Evolutionary conservation across 2,797 vertebrate species (phyloP), one percentile per base, ranked within the genome.

Genomic region (Ammospiza maritima): DNA sequence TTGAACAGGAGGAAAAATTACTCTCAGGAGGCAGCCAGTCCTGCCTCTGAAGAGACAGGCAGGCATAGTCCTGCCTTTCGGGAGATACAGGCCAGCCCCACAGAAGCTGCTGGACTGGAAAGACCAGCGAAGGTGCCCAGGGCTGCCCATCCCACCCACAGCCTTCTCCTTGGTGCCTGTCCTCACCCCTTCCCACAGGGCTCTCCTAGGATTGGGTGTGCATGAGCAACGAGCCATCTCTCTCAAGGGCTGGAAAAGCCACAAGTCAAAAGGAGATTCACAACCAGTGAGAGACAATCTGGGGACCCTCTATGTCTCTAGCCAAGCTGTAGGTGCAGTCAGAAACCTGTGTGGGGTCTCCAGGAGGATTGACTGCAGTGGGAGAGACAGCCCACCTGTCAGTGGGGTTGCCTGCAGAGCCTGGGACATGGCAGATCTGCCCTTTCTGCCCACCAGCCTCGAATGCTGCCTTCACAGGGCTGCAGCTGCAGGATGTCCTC

Each of bases 261-360:
- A 56, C 22, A 26, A 72, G 30, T n/a, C 60, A 58, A 47, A 16
- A 25, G 26, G 29, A 75, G 42, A 38, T 30, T 32, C 1, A 0
- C 0, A 3, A 38, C 4, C 17, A 16, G 23, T 32, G 42, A 26
- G 10, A 76, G 42, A 34, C 29, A 36, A n/a, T 42, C 16, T 23
- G 67, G 29, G 34, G 44, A 81, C 16, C 26, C 23, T 64, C 27
- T 20, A 4, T 20, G 32, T 18, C 70, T 42, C 13, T 2, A 69
- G 51, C 30, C 40, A 45, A 65, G 51, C 51, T 34, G 56, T 21
- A 56, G 42, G 36, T 3, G 0, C 34, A 30, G 47, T 12, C 53
- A 74, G 42, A 79, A 58, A 71, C 22, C 30, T 1, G 0, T 9
- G 29, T 0, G 8, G 61, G 38, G 25, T n/a, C 27, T 15, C 22